Conservation (phyloP, 2,888 invertebrate species). For the Antheraea yamamai region DNA sequence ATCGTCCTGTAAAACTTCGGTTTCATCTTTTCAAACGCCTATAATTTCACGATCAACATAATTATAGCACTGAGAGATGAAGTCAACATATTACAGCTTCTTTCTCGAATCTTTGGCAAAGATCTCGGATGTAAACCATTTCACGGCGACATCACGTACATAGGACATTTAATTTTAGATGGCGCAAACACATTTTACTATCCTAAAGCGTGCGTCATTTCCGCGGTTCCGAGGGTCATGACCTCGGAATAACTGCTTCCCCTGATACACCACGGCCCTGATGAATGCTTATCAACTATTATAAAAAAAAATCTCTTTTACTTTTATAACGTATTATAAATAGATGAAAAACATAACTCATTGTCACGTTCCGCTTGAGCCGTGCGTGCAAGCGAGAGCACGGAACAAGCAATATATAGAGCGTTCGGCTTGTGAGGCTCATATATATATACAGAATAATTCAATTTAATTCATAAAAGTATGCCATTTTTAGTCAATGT, state of each 20-base stretch:
- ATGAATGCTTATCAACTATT: neutral
- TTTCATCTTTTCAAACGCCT: neutral
- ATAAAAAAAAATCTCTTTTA: neutral
- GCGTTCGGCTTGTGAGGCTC: no score
- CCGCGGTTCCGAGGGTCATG: constrained; percentile 29
- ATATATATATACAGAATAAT: no score
- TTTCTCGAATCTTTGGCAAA: constrained; percentile 5
- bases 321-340: no score
- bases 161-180: constrained; percentile 22
- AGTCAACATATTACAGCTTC: neutral
- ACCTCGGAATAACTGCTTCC: constrained; percentile 25
- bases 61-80: neutral
- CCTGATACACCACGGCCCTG: constrained; percentile 6
- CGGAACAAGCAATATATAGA: no score
- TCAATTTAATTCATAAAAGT: no score
- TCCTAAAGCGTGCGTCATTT: constrained; percentile 32
- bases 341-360: no score
- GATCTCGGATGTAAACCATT: constrained; percentile 3
- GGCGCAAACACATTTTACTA: constrained; percentile 28
- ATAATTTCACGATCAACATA: neutral
- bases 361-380: no score
- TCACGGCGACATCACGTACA: constrained; percentile 17
- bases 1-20: no score
- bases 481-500: no score
- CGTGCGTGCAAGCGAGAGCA: no score